Base-by-base conservation (phyloP, 1,140 invertebrate species). In the Ips nitidus region DNA sequence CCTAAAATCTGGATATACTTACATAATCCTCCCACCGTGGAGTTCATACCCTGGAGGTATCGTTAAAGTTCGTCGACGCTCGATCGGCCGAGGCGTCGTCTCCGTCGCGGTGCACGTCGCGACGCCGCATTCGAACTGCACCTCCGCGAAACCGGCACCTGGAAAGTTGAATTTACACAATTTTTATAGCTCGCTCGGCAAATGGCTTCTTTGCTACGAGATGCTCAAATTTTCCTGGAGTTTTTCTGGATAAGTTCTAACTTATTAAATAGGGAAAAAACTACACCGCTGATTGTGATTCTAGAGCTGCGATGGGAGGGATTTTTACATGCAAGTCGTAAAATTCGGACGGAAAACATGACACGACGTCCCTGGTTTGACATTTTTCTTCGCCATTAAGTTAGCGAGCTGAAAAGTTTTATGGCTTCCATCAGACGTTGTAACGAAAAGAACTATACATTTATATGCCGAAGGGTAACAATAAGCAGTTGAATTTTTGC, bases 91-190 rank as follows among this genome's bases (percentile, higher is more conserved):
- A 69, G 75, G 74, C 74, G 74, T 73, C 73, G 65, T 69, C 52
- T 42, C 53, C 67, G 69, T 71, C 67, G 68, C 72, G 63, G 64
- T 71, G 71, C 73, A 75, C 71, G 74, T 71, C 74, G 74, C 75
- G 75, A 70, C 62, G 66, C 62, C 52, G 38, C 65, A 59, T 52
- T 71, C 61, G 52, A 64, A 74, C 75, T 73, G 56, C 72, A 74
- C 74, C 63, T 52, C 66, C 61, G 41, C 69, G 72, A 73, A 70
- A 67, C 58, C 66, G 68, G 59, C 71, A 73, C 72, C 74, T 75
- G 69, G 69, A 75, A 73, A 64, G 62, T 47, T 68, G 64, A 71
- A 73, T 73, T 73, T 41, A 59, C 56, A 66, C 39, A 65, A 42
- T 70, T 65, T 22, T 69, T 69, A 69, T 47, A 41, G 41, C 22